A percentile compares a stretch with the other conserved stretches of the same genome.
Conservation (phyloP, 1,140 invertebrate genomes). For the Spodoptera litura region DNA sequence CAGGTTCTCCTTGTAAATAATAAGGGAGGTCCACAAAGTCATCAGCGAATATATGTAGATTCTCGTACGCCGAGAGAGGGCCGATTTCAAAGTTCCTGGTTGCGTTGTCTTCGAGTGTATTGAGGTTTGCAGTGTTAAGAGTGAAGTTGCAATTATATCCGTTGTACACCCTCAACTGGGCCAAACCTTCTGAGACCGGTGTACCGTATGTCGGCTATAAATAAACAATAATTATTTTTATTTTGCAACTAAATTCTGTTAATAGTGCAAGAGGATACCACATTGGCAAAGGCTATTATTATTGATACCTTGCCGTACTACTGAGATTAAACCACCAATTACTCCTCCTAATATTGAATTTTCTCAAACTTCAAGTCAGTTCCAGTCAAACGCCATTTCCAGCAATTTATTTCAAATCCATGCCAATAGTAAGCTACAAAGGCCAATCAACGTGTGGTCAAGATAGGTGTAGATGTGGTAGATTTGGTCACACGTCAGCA, state of each 20-base stretch:
- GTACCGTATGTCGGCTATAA: conserved; percentile 82
- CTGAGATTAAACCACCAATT: too few relatives aligned
- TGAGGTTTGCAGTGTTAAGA: conserved; percentile 52
- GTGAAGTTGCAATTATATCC: conserved; percentile 77
- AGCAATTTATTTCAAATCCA: too few relatives aligned
- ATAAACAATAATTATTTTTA: conserved; percentile 47
- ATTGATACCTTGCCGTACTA: too few relatives aligned
- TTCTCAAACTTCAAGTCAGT: too few relatives aligned
- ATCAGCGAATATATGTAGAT: conserved; percentile 67
- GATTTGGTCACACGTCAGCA: neutral
- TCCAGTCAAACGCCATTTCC: too few relatives aligned
- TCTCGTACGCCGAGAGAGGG: conserved; percentile 70
- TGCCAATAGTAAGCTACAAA: too few relatives aligned
- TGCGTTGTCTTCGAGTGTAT: conserved; percentile 16
- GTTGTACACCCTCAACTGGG: conserved; percentile 78
- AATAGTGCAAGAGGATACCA: too few relatives aligned
- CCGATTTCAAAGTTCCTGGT: conserved; percentile 55
- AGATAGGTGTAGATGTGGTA: neutral
- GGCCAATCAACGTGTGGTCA: too few relatives aligned
- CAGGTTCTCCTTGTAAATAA: conserved; percentile 60
- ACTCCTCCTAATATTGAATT: too few relatives aligned
- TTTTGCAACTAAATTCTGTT: too few relatives aligned
- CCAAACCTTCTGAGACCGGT: conserved; percentile 72
- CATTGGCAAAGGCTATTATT: too few relatives aligned
- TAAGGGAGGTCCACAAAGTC: conserved; percentile 67